Percentiles rank a stretch among this genome's conserved stretches.
Conservation (phyloP, 2,797 vertebrate genomes). For the Lepilemur ruficaudatus region DNA sequence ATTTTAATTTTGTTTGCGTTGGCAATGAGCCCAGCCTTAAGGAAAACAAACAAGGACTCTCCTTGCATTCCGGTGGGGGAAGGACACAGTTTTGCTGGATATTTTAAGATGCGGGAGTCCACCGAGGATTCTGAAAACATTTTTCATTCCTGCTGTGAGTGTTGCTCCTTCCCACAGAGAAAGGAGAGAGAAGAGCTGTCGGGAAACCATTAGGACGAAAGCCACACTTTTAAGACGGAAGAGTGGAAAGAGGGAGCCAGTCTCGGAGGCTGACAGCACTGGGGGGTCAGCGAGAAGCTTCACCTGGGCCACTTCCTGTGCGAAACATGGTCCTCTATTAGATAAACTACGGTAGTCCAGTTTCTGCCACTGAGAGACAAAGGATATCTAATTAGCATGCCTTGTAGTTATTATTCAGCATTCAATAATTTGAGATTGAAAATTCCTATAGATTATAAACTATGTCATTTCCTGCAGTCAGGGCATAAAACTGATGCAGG, state of each 20-base stretch:
- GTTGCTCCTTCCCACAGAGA: neutral
- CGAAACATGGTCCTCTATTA: neutral
- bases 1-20: neutral
- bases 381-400: accelerated
- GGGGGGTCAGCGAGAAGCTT: neutral
- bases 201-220: neutral
- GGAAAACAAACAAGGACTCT: neutral
- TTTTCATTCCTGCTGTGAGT: neutral
- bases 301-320: accelerated
- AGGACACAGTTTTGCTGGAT: neutral
- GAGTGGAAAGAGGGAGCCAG: accelerated
- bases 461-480: accelerated
- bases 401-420: neutral
- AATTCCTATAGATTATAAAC: neutral
- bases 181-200: too few relatives aligned
- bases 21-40: neutral
- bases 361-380: neutral
- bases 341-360: neutral
- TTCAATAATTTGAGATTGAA: neutral
- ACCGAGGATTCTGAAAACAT: too few relatives aligned
- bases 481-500: neutral
- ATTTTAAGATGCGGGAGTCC: neutral
- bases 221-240: too few relatives aligned
- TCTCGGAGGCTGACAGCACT: accelerated
- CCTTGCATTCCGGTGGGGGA: accelerated